A percentile compares a stretch with the other conserved stretches of the same genome.
phyloP scores from a whole-genome alignment of 2,888 invertebrate species.

The Lycocerus yunnanus region DNA sequence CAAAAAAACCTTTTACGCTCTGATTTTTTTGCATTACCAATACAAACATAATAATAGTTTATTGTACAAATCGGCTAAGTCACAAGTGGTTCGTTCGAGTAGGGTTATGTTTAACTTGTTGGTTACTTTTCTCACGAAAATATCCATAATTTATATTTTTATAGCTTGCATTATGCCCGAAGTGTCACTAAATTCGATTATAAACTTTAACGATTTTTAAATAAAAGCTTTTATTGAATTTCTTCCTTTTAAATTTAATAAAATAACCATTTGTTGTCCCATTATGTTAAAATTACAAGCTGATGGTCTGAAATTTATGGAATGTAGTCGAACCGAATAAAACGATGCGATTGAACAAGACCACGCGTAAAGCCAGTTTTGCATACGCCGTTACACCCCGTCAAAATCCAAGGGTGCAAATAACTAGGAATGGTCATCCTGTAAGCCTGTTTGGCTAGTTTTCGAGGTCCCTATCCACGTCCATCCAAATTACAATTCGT shows the following conservation, averaged over 20 bases:
- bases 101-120: conserved; percentile 47
- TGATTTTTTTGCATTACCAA: conserved; percentile 46
- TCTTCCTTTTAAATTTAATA: not conserved
- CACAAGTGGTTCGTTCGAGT: conserved; percentile 49
- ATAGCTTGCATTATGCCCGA: not conserved
- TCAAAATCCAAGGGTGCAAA: not conserved
- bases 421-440: not conserved
- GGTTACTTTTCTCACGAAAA: conserved; percentile 43
- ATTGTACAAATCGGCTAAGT: conserved; percentile 54
- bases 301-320: not conserved
- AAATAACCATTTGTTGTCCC: not conserved
- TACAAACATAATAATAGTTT: conserved; percentile 49
- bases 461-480: too few species aligned
- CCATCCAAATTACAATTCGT: not conserved
- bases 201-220: not conserved
- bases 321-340: not conserved
- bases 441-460: not conserved
- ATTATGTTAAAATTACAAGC: not conserved
- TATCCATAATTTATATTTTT: conserved; percentile 25
- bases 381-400: not conserved
- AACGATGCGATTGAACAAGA: conserved; percentile 19
- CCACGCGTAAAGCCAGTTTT: conserved; percentile 27
- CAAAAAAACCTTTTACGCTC: conserved; percentile 37
- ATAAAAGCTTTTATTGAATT: not conserved
- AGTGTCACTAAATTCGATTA: not conserved